phyloP scores from a whole-genome alignment of 1,140 invertebrate species.

The Oppia nitens region DNA sequence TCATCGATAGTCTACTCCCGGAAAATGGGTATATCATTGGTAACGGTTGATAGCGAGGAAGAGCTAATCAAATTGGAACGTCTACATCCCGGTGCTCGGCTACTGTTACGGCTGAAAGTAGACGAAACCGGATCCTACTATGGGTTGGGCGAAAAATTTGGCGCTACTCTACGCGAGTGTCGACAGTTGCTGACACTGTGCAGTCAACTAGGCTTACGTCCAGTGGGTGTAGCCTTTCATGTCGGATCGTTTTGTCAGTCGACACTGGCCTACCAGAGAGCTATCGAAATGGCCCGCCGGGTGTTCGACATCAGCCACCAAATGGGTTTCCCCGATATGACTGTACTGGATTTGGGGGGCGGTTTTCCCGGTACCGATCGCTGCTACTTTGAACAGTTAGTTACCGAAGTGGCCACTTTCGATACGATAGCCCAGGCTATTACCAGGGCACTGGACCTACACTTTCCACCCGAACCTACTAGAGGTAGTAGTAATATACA shows the following conservation, averaged over 20 bases:
- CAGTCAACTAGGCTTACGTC: constrained; percentile 43
- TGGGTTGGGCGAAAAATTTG: too few relatives aligned
- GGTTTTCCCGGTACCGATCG: constrained; percentile 42
- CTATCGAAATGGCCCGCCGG: constrained; percentile 43
- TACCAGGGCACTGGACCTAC: too few relatives aligned
- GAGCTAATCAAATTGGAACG: too few relatives aligned
- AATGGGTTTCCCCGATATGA: too few relatives aligned
- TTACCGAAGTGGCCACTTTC: constrained; percentile 39
- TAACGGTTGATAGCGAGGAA: too few relatives aligned
- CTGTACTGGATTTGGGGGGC: too few relatives aligned
- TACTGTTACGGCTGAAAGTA: too few relatives aligned
- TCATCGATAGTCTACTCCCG: too few relatives aligned
- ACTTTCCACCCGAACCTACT: too few relatives aligned
- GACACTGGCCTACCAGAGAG: constrained; percentile 50
- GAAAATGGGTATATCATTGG: too few relatives aligned
- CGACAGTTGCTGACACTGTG: constrained; percentile 57
- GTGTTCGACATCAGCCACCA: constrained; percentile 48
- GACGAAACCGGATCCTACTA: too few relatives aligned
- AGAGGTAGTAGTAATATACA: constrained; percentile 74
- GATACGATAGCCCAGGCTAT: constrained; percentile 33
- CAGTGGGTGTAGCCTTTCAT: constrained; percentile 71
- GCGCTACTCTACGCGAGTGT: constrained; percentile 60
- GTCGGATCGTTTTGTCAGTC: constrained; percentile 69
- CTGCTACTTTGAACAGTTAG: constrained; percentile 47
- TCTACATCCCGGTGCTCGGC: too few relatives aligned